Percentiles rank a stretch among this genome's conserved stretches.
Evolutionary conservation across 2,797 vertebrate genomes (phyloP).

Genomic region (Melanotaenia boesemani): DNA sequence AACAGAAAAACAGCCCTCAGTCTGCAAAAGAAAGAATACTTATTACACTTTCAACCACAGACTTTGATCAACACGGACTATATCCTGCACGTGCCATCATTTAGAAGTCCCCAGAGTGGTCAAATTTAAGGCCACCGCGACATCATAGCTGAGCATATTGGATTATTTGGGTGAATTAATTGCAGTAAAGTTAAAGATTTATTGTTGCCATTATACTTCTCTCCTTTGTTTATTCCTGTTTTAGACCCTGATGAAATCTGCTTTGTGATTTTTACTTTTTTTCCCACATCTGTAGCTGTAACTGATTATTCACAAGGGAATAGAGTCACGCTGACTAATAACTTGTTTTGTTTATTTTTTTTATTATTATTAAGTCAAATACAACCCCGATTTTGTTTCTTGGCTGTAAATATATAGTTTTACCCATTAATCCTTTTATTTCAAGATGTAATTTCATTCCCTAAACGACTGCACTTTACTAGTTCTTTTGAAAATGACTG

Average conservation of each 20-base stretch:
- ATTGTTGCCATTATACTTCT: not conserved
- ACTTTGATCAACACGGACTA: not conserved
- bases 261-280: not conserved
- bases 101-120: no score
- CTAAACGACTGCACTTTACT: not conserved
- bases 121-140: no score
- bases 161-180: not conserved
- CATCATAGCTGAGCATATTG: not conserved
- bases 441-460: slow-evolving; percentile 2
- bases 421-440: not conserved
- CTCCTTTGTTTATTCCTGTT: slow-evolving; percentile 1
- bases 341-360: not conserved
- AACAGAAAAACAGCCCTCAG: slow-evolving; percentile 6
- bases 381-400: not conserved
- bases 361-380: not conserved
- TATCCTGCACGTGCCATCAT: no score
- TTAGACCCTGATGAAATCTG: no score
- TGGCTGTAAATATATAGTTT: not conserved
- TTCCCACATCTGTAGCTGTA: slow-evolving; percentile 5
- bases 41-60: not conserved
- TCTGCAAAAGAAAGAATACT: not conserved
- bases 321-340: not conserved
- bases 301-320: not conserved
- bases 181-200: not conserved
- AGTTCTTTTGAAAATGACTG: slow-evolving; percentile 2